phyloP scores from a whole-genome alignment of 2,113 vertebrate species.

The Gallinago jamesoni region DNA sequence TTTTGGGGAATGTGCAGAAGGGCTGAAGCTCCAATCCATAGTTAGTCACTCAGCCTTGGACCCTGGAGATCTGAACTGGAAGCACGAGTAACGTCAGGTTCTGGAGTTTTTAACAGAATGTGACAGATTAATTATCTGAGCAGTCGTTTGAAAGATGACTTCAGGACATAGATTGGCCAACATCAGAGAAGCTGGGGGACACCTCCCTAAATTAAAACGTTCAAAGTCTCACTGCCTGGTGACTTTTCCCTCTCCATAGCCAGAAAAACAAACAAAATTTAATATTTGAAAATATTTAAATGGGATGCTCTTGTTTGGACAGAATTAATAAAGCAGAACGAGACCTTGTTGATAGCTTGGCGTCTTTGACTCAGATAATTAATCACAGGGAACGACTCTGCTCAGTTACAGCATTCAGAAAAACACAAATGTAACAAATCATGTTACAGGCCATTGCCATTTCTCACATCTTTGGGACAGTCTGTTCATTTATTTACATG shows the following conservation, averaged over 20 bases:
- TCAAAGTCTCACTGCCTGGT: background rate
- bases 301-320: background rate
- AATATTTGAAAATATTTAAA: background rate
- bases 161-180: conserved; percentile 9
- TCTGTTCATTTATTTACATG: background rate
- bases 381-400: background rate
- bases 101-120: background rate
- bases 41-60: background rate
- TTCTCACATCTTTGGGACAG: background rate
- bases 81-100: background rate
- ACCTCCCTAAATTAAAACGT: background rate
- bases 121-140: conserved; percentile 39
- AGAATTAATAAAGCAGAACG: conserved; percentile 2
- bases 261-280: background rate
- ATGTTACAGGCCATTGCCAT: background rate
- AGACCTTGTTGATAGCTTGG: background rate
- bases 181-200: background rate
- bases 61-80: background rate
- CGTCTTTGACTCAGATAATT: background rate
- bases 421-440: background rate
- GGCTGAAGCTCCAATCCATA: background rate
- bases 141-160: conserved; percentile 1
- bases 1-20: background rate
- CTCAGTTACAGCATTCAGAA: background rate
- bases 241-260: background rate